Evolutionary conservation across 2,113 vertebrate species (phyloP), one percentile per base, ranked within the genome.

Genomic region (Regulus satrapa): DNA sequence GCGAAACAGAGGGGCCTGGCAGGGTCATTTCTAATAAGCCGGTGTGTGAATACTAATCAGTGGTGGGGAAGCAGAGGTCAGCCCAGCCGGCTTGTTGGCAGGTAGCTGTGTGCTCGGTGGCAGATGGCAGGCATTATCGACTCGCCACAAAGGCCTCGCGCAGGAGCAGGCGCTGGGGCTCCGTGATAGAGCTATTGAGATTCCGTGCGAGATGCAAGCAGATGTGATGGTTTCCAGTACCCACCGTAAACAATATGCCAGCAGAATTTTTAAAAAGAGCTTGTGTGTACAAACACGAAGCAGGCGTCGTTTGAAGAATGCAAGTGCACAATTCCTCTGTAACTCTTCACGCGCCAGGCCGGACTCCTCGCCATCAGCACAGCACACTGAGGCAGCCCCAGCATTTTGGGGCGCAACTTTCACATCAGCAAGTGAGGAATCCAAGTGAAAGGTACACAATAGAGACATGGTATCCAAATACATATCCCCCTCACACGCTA

Each of bases 71-170:
- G 97, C 98, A 98, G 97, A 97, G 98, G 98, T 98, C 98, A 98
- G 96, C 96, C 61, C 95, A 94, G 98, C 92, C 97, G 97, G 97
- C 97, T 97, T 97, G 97, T 89, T 98, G 98, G 98, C 98, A 98
- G 98, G 98, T 98, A 98, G 98, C 96, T 92, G 94, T 98, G 98
- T 98, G 98, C 98, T 98, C 97, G 59, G 97, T 98, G 98, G 98
- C 98, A 98, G 98, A 98, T 98, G 98, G 98, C 98, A 98, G 97
- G 97, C 98, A 98, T 98, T 98, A 98, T 98, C 97, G 96, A 97
- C 97, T 97, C 93, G 97, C 97, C 97, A 98, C 98, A 98, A 98
- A 98, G 98, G 98, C 98, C 98, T 97, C 93, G 95, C 85, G 94
- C 95, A 92, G 97, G 96, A 97, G 97, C 97, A 66, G 97, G 97